phyloP scores from a whole-genome alignment of 1,140 invertebrate genomes.

The Thaumetopoea pityocampa region DNA sequence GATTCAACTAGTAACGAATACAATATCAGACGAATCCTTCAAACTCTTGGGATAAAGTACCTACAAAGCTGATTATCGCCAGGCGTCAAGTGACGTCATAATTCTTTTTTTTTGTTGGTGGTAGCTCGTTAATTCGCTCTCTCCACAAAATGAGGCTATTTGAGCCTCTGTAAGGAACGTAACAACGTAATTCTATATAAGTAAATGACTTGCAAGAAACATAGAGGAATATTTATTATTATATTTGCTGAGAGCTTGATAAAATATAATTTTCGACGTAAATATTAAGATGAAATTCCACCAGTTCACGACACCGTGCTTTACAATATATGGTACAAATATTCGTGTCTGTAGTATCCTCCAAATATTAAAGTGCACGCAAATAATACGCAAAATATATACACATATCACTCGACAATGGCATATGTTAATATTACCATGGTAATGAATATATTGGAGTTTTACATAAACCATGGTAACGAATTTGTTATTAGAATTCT shows the following conservation, averaged over 20 bases:
- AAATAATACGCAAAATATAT: too few relatives aligned
- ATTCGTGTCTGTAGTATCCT: too few relatives aligned
- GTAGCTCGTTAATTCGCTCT: conserved; percentile 28
- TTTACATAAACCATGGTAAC: too few relatives aligned
- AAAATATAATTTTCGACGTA: too few relatives aligned
- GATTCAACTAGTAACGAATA: conserved; percentile 24
- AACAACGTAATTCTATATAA: conserved; percentile 32
- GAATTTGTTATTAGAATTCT: too few relatives aligned
- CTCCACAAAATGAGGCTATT: conserved; percentile 30
- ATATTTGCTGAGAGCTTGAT: conserved; percentile 14
- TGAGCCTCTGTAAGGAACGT: conserved; percentile 25
- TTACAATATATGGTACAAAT: too few relatives aligned
- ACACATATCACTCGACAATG: too few relatives aligned
- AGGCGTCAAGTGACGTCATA: conserved; percentile 26
- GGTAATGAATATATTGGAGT: too few relatives aligned
- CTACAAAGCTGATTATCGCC: conserved; percentile 27
- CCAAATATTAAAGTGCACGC: too few relatives aligned
- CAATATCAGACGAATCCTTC: conserved; percentile 22
- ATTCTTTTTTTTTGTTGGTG: conserved; percentile 26
- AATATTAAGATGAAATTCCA: too few relatives aligned
- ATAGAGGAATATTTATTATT: conserved; percentile 13
- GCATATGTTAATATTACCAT: too few relatives aligned
- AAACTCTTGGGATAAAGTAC: conserved; percentile 23
- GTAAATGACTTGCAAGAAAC: conserved; percentile 27
- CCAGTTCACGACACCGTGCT: too few relatives aligned